Evolutionary conservation across 2,888 invertebrate genomes (phyloP).

Genomic region (Zelleria hepariella): DNA sequence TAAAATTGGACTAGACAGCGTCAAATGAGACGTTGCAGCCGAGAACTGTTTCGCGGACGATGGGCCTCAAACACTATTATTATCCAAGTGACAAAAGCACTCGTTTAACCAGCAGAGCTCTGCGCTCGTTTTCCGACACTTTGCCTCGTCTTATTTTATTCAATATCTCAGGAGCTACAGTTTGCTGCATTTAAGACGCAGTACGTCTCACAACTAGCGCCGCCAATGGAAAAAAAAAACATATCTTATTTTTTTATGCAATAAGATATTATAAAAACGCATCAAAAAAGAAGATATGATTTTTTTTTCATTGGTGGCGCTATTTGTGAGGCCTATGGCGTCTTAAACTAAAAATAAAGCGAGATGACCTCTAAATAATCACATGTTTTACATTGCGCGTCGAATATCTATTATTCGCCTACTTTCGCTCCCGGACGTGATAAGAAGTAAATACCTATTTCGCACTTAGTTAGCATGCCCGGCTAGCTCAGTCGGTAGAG

Average conservation of each 20-base stretch:
- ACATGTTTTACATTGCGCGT: neutral
- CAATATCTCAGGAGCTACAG: neutral
- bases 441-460: neutral
- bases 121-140: neutral
- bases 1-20: conserved; percentile 28
- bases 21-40: conserved; percentile 26
- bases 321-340: no score
- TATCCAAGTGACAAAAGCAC: neutral
- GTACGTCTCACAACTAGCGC: no score
- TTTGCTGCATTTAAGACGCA: no score
- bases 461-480: conserved; percentile 30
- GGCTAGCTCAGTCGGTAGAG: conserved; percentile 74
- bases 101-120: neutral
- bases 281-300: no score
- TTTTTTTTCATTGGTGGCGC: no score
- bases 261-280: neutral
- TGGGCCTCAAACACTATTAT: neutral
- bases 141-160: neutral
- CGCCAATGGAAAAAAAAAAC: no score
- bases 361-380: neutral
- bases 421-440: neutral
- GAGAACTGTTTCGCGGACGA: neutral
- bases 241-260: no score
- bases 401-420: neutral
- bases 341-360: neutral